A percentile compares a stretch with the other conserved stretches of the same genome.
Evolutionary conservation across 2,797 vertebrate species (phyloP).

Genomic region (Spinus olivaceus): DNA sequence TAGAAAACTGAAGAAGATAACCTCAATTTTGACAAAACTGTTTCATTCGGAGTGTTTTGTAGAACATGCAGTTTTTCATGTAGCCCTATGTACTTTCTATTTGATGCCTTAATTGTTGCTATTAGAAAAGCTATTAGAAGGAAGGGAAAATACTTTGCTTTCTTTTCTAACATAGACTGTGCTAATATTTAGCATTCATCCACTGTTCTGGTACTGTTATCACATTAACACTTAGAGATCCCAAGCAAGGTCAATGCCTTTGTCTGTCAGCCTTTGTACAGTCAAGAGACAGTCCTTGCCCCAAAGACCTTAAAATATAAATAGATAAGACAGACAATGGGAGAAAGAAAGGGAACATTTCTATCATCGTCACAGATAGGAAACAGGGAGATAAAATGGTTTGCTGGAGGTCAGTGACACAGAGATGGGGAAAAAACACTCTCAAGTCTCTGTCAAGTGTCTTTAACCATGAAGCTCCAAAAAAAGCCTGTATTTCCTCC

Average conservation of each 20-base stretch:
- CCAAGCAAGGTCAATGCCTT: constrained; percentile 41
- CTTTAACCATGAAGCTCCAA: background rate
- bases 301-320: constrained; percentile 63
- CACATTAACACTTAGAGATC: constrained; percentile 32
- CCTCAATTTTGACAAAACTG: background rate
- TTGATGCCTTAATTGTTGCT: background rate
- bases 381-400: constrained; percentile 34
- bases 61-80: background rate
- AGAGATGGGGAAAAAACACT: background rate
- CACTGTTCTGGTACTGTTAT: background rate
- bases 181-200: background rate
- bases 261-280: constrained; percentile 45
- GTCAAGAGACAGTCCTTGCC: constrained; percentile 46
- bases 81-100: background rate
- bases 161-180: background rate
- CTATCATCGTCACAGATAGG: constrained; percentile 12
- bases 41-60: background rate
- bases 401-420: constrained; percentile 50
- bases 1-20: background rate
- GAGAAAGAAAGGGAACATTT: constrained; percentile 59
- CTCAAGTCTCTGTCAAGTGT: background rate
- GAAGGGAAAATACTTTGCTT: background rate
- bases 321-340: constrained; percentile 61
- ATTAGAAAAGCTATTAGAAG: background rate
- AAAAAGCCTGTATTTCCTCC: background rate